phyloP scores from a whole-genome alignment of 2,113 vertebrate species.

The Forbesichthys papilliferus region DNA sequence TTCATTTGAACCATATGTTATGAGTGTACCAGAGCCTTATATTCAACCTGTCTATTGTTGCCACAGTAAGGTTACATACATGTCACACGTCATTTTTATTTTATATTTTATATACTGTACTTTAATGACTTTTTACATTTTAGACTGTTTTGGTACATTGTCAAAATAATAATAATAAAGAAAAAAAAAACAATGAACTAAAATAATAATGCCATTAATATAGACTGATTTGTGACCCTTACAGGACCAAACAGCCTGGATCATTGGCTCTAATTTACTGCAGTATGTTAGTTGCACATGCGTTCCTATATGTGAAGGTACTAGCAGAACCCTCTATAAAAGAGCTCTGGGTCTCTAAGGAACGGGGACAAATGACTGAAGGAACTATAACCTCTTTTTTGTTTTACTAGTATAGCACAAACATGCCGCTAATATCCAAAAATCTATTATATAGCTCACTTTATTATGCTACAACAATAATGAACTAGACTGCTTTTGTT shows the following conservation, averaged over 20 bases:
- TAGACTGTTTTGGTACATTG: no score
- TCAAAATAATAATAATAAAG: not conserved
- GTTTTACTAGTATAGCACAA: conserved; percentile 22
- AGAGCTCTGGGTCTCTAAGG: conserved; percentile 27
- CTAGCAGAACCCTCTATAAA: conserved; percentile 27
- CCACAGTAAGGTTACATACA: not conserved
- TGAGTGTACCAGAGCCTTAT: conserved; percentile 7
- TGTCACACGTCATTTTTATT: no score
- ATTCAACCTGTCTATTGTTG: not conserved
- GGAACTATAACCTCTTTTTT: conserved; percentile 53
- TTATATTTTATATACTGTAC: no score
- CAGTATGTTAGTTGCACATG: conserved; percentile 38
- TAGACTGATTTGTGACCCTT: not conserved
- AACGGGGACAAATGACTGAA: conserved; percentile 47
- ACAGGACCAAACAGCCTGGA: not conserved
- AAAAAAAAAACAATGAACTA: not conserved
- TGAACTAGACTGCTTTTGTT: conserved; percentile 37
- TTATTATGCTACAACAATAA: conserved; percentile 45
- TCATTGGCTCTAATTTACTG: conserved; percentile 21
- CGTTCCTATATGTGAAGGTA: conserved; percentile 52
- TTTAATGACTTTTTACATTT: no score
- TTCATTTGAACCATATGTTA: conserved; percentile 10
- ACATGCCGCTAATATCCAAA: conserved; percentile 42
- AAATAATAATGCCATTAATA: not conserved
- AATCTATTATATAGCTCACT: conserved; percentile 25